These are phyloP conservation scores for Odontocolon sp. DNA, from an alignment of 2,888 invertebrate species.

Conservation along the genomic window DNA sequence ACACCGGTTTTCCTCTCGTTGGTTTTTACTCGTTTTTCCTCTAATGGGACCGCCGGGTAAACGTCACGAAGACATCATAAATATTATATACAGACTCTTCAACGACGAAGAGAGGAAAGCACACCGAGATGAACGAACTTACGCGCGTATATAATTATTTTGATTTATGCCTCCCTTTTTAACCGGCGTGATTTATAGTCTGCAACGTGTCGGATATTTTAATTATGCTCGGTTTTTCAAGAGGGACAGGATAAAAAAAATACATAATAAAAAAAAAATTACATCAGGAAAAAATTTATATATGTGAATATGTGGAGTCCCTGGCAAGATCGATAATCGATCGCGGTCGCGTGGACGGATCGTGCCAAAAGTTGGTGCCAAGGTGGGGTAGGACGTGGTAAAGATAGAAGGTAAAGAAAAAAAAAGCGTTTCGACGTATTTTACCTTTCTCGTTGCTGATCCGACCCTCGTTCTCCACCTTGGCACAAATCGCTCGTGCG, in stretches of 20 bases:
- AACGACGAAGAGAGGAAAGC: constrained; percentile 63
- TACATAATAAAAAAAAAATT: neutral
- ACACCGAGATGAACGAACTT: constrained; percentile 55
- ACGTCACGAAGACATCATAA: constrained; percentile 43
- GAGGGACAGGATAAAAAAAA: neutral
- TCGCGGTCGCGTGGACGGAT: neutral
- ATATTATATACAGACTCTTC: constrained; percentile 25
- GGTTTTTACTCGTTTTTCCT: constrained; percentile 20
- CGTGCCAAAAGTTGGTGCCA: constrained; percentile 7
- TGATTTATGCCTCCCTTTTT: constrained; percentile 66
- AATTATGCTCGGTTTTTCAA: constrained; percentile 17
- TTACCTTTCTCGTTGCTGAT: neutral
- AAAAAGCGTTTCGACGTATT: constrained; percentile 4
- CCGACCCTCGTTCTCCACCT: constrained; percentile 9
- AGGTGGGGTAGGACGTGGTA: neutral
- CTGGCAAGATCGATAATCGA: neutral
- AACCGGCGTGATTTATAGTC: constrained; percentile 36
- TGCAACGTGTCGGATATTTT: constrained; percentile 15
- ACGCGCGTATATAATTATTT: constrained; percentile 64
- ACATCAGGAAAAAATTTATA: neutral
- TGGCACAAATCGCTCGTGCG: neutral
- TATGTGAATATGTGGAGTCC: neutral
- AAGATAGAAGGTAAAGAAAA: neutral
- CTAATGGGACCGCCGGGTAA: constrained; percentile 22
- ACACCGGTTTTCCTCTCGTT: neutral